phyloP scores from a whole-genome alignment of 2,888 invertebrate species.

The Callimorpha dominula region DNA sequence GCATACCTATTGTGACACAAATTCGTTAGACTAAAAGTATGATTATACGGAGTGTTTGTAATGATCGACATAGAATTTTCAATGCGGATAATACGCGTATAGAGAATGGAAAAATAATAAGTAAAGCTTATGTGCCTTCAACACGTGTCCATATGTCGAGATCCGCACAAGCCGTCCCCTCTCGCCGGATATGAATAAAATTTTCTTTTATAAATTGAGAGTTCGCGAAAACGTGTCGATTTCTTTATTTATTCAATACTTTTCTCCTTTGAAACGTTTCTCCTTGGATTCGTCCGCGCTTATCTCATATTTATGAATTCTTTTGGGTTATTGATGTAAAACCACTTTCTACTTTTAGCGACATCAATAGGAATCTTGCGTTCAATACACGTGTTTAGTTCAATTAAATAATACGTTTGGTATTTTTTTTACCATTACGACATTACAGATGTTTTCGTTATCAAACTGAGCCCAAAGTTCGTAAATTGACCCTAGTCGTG shows the following conservation, averaged over 20 bases:
- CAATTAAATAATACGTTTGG: slow-evolving; percentile 19
- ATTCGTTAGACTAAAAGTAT: slow-evolving; percentile 37
- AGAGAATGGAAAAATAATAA: slow-evolving; percentile 67
- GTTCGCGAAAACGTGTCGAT: slow-evolving; percentile 84
- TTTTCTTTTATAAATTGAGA: slow-evolving; percentile 82
- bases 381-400: slow-evolving; percentile 22
- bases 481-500: slow-evolving; percentile 31
- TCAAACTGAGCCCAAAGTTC: slow-evolving; percentile 31
- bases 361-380: slow-evolving; percentile 51
- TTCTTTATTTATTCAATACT: slow-evolving; percentile 85
- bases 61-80: slow-evolving; percentile 43
- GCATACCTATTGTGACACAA: slow-evolving; percentile 46
- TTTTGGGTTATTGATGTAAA: slow-evolving; percentile 71
- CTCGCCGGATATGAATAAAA: slow-evolving; percentile 80
- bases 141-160: slow-evolving; percentile 76
- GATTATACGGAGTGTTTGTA: slow-evolving; percentile 30
- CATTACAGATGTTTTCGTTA: slow-evolving; percentile 26
- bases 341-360: slow-evolving; percentile 64
- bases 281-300: slow-evolving; percentile 72
- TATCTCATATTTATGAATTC: slow-evolving; percentile 80
- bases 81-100: slow-evolving; percentile 31
- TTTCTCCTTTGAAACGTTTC: slow-evolving; percentile 78
- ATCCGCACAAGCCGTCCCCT: slow-evolving; percentile 75
- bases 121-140: slow-evolving; percentile 68
- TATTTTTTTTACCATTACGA: slow-evolving; percentile 4